phyloP scores from a whole-genome alignment of 2,797 vertebrate species.

The Coendou prehensilis region DNA sequence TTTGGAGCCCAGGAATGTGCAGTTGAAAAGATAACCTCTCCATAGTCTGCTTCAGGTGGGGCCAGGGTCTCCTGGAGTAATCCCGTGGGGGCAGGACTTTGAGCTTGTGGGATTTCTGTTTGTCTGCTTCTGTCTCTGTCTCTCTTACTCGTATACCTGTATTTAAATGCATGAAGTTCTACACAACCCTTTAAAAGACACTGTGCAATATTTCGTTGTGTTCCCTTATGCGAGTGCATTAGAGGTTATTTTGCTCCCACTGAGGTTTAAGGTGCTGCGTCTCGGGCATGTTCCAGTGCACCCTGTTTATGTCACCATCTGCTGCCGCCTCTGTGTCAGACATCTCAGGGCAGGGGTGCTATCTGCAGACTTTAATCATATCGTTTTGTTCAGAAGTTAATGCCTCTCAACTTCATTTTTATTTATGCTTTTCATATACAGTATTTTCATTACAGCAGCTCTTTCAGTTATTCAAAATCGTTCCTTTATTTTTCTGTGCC shows the following conservation, averaged over 20 bases:
- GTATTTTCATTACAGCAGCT: neutral
- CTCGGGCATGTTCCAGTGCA: rapidly evolving
- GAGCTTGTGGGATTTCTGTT: neutral
- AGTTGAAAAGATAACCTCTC: neutral
- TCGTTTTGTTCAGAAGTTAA: neutral
- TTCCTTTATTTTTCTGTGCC: neutral
- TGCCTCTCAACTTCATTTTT: neutral
- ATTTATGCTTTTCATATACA: neutral
- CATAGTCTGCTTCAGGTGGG: neutral
- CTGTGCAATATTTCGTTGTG: too few relatives aligned
- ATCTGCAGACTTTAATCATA: neutral
- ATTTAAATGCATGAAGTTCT: neutral
- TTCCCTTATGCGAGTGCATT: neutral
- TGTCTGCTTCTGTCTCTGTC: neutral
- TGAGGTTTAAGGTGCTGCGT: neutral
- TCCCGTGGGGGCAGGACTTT: neutral
- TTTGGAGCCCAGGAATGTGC: neutral
- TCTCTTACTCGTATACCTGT: neutral
- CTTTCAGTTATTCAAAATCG: neutral
- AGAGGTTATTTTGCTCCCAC: too few relatives aligned
- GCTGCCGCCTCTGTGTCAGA: neutral
- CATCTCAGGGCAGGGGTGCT: neutral
- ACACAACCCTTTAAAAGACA: neutral
- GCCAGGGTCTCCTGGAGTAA: neutral
- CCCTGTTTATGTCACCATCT: too few relatives aligned